Conservation (phyloP, 2,113 vertebrate species). For the Oncorhynchus mykiss region DNA sequence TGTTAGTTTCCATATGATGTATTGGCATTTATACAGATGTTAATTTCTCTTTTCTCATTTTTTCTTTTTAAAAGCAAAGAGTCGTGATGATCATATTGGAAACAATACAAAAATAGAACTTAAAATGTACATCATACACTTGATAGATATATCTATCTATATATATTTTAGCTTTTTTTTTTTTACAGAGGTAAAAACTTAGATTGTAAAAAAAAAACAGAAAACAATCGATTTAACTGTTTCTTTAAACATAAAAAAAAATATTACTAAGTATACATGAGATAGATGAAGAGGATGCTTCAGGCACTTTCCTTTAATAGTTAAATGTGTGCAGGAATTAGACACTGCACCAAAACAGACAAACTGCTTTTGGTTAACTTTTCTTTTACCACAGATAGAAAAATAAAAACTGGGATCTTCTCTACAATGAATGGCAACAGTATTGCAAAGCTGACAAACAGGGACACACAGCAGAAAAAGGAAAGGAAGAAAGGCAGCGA, state of each 20-base stretch:
- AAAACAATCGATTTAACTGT: too few species aligned
- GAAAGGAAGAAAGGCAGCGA: neutral
- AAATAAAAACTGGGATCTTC: slow-evolving; percentile 68
- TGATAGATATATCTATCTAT: slow-evolving; percentile 62
- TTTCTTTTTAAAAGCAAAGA: slow-evolving; percentile 73
- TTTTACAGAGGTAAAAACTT: slow-evolving; percentile 86
- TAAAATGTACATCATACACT: slow-evolving; percentile 93
- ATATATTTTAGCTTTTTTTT: slow-evolving; percentile 55
- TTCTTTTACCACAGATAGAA: slow-evolving; percentile 83
- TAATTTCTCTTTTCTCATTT: slow-evolving; percentile 5
- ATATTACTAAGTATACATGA: slow-evolving; percentile 24
- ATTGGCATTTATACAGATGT: slow-evolving; percentile 84
- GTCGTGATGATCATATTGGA: slow-evolving; percentile 88
- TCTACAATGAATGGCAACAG: slow-evolving; percentile 8
- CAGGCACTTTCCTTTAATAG: slow-evolving; percentile 91
- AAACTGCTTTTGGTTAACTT: slow-evolving; percentile 73
- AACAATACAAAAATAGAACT: slow-evolving; percentile 84
- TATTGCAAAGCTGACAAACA: neutral
- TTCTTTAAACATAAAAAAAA: too few species aligned
- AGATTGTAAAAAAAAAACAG: slow-evolving; percentile 64
- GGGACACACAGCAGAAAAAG: neutral
- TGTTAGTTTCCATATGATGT: slow-evolving; percentile 60
- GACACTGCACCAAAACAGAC: slow-evolving; percentile 57
- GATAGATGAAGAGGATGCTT: slow-evolving; percentile 77
- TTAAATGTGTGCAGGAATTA: slow-evolving; percentile 80